Conservation (phyloP, 1,140 invertebrate genomes). For the Muscidifurax raptorellus region DNA sequence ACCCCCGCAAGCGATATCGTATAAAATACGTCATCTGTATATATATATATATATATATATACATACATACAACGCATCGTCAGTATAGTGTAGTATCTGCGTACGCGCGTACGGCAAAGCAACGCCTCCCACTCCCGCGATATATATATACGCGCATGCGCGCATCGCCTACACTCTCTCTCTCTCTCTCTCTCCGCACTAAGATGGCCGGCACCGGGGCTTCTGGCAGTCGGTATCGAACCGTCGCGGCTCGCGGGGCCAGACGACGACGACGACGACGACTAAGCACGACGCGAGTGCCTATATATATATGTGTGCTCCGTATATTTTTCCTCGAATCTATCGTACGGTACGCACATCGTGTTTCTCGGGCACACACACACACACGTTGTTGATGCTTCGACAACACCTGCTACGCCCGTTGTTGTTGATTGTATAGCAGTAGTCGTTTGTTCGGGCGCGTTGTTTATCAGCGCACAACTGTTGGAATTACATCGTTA, state of each 20-base stretch:
- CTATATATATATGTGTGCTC: too few relatives aligned
- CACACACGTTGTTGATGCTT: too few relatives aligned
- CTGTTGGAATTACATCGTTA: too few relatives aligned
- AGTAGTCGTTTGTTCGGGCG: too few relatives aligned
- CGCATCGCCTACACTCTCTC: background rate
- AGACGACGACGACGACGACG: constrained; percentile 53
- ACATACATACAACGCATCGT: background rate
- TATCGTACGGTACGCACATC: too few relatives aligned
- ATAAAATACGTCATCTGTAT: background rate
- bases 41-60: background rate
- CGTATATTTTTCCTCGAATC: too few relatives aligned
- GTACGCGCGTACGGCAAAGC: background rate
- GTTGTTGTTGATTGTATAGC: too few relatives aligned
- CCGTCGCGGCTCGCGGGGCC: constrained; percentile 56
- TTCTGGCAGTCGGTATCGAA: constrained; percentile 25
- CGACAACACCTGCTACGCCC: too few relatives aligned
- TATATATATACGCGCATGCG: background rate
- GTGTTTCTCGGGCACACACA: too few relatives aligned
- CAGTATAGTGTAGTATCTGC: background rate
- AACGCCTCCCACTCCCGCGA: background rate
- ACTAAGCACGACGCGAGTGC: background rate
- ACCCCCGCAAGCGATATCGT: too few relatives aligned
- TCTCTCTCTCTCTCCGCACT: background rate
- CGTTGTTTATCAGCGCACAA: too few relatives aligned
- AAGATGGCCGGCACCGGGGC: constrained; percentile 17